Evolutionary conservation across 2,888 invertebrate genomes (phyloP).

Genomic region (Caenorhabditis sinica): DNA sequence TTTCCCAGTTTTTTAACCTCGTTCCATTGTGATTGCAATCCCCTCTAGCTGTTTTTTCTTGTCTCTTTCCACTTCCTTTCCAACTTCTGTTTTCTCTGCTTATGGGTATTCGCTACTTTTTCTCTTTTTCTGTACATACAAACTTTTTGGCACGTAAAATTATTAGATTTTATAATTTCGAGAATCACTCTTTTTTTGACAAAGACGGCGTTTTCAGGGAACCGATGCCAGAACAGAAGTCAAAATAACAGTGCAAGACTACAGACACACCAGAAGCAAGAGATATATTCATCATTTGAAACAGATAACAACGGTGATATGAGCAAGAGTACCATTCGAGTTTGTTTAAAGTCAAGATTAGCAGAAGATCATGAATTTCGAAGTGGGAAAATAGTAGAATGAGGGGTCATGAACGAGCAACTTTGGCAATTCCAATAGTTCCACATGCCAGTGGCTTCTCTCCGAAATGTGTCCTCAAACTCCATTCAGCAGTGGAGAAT

Average conservation of each 20-base stretch:
- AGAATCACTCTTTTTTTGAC: background rate
- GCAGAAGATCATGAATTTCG: conserved; percentile 21
- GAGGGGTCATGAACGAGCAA: conserved; percentile 9
- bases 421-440: conserved; percentile 71
- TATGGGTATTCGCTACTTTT: conserved; percentile 58
- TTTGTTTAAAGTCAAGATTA: conserved; percentile 26
- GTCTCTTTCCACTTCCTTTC: conserved; percentile 26
- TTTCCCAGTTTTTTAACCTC: conserved; percentile 26
- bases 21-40: conserved; percentile 39
- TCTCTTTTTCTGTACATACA: conserved; percentile 22
- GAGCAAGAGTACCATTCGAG: conserved; percentile 54
- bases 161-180: background rate
- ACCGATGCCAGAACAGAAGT: too few species aligned
- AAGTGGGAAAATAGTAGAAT: background rate
- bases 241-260: too few species aligned
- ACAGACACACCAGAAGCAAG: background rate
- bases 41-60: conserved; percentile 21
- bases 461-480: conserved; percentile 49
- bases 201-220: too few species aligned
- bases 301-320: conserved; percentile 44
- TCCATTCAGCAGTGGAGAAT: conserved; percentile 70
- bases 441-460: conserved; percentile 73
- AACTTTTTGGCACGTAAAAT: background rate
- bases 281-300: background rate
- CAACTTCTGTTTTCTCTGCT: conserved; percentile 51